These are phyloP conservation scores for Trachelus tabidus DNA, from an alignment of 2,888 invertebrate genomes.

Conservation along the genomic window DNA sequence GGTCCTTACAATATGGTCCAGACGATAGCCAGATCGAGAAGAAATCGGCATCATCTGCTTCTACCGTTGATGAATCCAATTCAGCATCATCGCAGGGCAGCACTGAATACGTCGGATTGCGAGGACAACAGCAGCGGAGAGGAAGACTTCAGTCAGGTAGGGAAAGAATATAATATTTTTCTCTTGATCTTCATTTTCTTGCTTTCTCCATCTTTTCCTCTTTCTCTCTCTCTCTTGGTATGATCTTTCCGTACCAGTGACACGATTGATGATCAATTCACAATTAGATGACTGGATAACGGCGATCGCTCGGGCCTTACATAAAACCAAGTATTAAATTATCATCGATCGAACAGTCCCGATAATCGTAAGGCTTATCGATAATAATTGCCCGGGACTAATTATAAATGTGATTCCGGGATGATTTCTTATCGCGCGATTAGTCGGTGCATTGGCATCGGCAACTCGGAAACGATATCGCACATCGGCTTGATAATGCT, in stretches of 20 bases:
- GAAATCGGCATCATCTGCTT: conserved; percentile 50
- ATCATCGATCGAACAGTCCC: conserved; percentile 21
- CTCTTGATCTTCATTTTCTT: not conserved
- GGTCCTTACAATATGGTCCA: conserved; percentile 55
- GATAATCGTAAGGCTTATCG: conserved; percentile 22
- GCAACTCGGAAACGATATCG: not conserved
- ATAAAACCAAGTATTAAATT: conserved; percentile 28
- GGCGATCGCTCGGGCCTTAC: conserved; percentile 13
- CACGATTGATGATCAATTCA: conserved; percentile 30
- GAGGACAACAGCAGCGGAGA: conserved; percentile 66
- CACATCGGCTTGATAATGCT: not conserved
- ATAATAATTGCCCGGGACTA: conserved; percentile 29
- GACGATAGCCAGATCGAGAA: conserved; percentile 49
- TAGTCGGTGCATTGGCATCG: not conserved
- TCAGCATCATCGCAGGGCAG: conserved; percentile 50
- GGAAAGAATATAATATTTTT: not conserved
- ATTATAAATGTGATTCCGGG: conserved; percentile 27
- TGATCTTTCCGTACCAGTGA: not conserved
- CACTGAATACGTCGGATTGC: conserved; percentile 62
- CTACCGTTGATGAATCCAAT: conserved; percentile 41
- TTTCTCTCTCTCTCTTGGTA: not conserved
- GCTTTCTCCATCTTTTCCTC: no score
- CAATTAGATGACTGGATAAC: conserved; percentile 16
- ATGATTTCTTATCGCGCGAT: not conserved
- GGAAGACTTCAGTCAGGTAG: conserved; percentile 62